phyloP scores from a whole-genome alignment of 2,797 vertebrate genomes.

The Halcyon smyrnensis region DNA sequence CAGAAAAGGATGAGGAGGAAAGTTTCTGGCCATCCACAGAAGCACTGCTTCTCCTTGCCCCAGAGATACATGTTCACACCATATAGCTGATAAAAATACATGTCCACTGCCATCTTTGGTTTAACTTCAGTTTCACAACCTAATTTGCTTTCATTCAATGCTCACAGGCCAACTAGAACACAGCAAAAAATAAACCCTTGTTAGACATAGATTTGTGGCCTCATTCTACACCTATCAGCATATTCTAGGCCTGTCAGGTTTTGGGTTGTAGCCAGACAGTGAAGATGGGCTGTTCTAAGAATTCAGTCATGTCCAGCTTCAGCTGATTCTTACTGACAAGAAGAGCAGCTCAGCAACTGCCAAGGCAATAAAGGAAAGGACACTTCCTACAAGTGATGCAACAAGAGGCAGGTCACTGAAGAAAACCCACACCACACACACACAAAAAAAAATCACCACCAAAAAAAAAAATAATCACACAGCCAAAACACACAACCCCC shows the following conservation, averaged over 20 bases:
- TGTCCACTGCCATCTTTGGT: not conserved
- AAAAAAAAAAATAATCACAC: no score
- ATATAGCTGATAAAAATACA: not conserved
- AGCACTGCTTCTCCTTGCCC: not conserved
- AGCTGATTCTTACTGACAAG: not conserved
- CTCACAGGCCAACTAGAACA: not conserved
- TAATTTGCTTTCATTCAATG: not conserved
- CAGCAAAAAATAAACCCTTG: not conserved
- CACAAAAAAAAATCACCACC: not conserved
- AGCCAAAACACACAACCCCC: no score
- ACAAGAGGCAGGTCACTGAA: not conserved
- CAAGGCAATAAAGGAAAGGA: not conserved
- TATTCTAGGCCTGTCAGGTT: not conserved
- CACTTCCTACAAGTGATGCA: not conserved
- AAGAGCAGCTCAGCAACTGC: not conserved
- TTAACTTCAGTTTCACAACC: not conserved
- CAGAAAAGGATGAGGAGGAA: not conserved
- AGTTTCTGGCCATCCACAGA: not conserved
- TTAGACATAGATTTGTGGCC: not conserved
- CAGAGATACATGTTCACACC: not conserved
- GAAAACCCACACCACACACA: not conserved
- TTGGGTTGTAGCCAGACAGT: accelerated
- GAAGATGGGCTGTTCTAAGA: not conserved
- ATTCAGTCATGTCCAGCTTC: not conserved
- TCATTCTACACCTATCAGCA: not conserved